Evolutionary conservation across 2,888 invertebrate species (phyloP).

Genomic region (Cerceris ruficornis): DNA sequence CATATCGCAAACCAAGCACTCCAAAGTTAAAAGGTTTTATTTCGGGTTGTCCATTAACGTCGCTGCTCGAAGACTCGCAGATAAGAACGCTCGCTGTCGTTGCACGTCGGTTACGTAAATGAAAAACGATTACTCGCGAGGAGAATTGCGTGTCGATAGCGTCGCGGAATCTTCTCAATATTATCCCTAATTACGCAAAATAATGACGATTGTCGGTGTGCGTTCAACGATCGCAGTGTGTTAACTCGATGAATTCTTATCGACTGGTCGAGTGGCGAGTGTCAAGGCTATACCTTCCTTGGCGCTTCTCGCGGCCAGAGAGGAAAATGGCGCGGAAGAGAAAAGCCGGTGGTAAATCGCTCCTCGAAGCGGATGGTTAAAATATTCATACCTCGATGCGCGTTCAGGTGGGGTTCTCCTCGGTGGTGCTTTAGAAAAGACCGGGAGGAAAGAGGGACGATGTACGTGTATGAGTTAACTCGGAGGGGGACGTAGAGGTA

Average conservation of each 20-base stretch:
- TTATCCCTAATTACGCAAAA: too few relatives aligned
- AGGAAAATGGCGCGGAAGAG: constrained; percentile 19
- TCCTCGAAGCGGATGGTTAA: constrained; percentile 45
- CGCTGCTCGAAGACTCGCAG: neutral
- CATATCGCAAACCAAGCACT: neutral
- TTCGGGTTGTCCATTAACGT: neutral
- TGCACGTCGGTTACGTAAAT: neutral
- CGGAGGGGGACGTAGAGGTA: constrained; percentile 11
- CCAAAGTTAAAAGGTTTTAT: neutral
- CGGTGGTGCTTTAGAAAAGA: constrained; percentile 18
- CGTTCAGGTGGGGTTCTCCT: constrained; percentile 44
- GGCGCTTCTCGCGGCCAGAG: neutral
- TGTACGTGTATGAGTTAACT: neutral
- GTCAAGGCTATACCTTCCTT: neutral
- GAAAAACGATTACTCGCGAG: too few relatives aligned
- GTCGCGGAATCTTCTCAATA: too few relatives aligned
- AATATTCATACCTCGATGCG: constrained; percentile 66
- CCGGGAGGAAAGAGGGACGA: constrained; percentile 10
- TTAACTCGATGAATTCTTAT: neutral
- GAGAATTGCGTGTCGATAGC: too few relatives aligned
- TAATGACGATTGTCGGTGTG: too few relatives aligned
- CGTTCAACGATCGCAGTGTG: too few relatives aligned
- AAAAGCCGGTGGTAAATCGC: constrained; percentile 40
- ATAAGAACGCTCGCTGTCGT: neutral
- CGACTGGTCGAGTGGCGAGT: neutral